phyloP scores from a whole-genome alignment of 2,888 invertebrate genomes.

The Sminthurides aquaticus region DNA sequence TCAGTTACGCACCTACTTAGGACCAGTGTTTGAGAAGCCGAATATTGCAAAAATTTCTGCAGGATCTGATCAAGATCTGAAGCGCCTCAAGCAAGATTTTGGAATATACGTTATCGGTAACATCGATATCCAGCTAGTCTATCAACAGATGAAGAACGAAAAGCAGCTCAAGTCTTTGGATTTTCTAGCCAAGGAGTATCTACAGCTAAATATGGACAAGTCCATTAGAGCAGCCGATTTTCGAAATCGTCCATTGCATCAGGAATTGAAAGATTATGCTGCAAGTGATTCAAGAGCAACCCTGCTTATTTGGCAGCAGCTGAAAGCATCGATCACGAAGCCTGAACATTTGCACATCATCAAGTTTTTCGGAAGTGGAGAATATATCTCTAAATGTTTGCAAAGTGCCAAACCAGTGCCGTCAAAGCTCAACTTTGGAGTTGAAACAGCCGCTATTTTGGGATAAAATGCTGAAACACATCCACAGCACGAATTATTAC shows the following conservation, averaged over 20 bases:
- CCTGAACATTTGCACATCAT: neutral
- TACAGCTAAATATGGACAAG: neutral
- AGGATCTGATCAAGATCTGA: neutral
- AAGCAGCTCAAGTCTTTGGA: too few species aligned
- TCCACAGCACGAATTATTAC: neutral
- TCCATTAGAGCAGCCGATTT: neutral
- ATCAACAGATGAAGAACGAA: neutral
- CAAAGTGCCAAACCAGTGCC: too few species aligned
- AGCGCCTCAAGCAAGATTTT: neutral
- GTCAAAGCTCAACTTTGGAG: too few species aligned
- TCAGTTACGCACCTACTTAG: neutral
- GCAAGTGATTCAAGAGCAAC: neutral
- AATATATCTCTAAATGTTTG: neutral
- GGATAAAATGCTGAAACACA: neutral
- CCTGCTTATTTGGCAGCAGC: neutral
- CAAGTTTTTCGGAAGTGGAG: neutral
- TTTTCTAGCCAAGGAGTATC: neutral
- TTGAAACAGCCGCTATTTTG: too few species aligned
- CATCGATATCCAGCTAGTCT: neutral
- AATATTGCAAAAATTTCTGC: neutral
- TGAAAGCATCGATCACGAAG: neutral
- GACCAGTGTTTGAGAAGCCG: neutral
- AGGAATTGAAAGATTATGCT: neutral
- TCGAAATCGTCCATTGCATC: neutral
- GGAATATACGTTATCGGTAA: neutral